phyloP scores from a whole-genome alignment of 2,888 invertebrate species.

The Lobophora halterata region DNA sequence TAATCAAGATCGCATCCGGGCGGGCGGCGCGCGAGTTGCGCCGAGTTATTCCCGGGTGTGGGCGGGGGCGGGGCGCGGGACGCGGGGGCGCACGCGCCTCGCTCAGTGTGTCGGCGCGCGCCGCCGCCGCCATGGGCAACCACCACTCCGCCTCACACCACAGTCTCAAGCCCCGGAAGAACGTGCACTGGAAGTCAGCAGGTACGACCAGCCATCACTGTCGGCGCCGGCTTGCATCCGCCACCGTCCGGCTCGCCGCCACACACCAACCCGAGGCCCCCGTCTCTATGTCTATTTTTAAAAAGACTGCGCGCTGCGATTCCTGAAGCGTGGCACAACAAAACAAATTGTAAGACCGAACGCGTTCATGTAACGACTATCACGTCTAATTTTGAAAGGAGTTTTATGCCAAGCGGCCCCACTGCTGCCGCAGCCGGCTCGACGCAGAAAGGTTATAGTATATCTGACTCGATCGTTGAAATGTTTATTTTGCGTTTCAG shows the following conservation, averaged over 20 bases:
- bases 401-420: slow-evolving; percentile 63
- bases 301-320: slow-evolving; percentile 67
- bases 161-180: slow-evolving; percentile 83
- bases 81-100: slow-evolving; percentile 45
- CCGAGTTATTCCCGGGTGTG: slow-evolving; percentile 64
- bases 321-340: slow-evolving; percentile 75
- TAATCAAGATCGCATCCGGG: slow-evolving; percentile 63
- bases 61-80: slow-evolving; percentile 39
- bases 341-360: slow-evolving; percentile 75
- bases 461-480: slow-evolving; percentile 23
- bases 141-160: slow-evolving; percentile 73
- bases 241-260: slow-evolving; percentile 2
- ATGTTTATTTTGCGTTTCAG: slow-evolving; percentile 71
- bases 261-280: slow-evolving; percentile 43
- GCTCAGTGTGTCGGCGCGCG: slow-evolving; percentile 75
- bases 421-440: slow-evolving; percentile 37
- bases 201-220: slow-evolving; percentile 72
- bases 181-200: slow-evolving; percentile 92
- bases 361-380: slow-evolving; percentile 74
- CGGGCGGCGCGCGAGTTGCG: slow-evolving; percentile 40
- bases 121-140: slow-evolving; percentile 79
- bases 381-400: slow-evolving; percentile 71
- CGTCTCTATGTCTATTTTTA: slow-evolving; percentile 67
- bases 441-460: slow-evolving; percentile 39
- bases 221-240: slow-evolving; percentile 8